These are phyloP conservation scores for Tangara arthus DNA, from an alignment of 2,797 vertebrate genomes.

Conservation along the genomic window DNA sequence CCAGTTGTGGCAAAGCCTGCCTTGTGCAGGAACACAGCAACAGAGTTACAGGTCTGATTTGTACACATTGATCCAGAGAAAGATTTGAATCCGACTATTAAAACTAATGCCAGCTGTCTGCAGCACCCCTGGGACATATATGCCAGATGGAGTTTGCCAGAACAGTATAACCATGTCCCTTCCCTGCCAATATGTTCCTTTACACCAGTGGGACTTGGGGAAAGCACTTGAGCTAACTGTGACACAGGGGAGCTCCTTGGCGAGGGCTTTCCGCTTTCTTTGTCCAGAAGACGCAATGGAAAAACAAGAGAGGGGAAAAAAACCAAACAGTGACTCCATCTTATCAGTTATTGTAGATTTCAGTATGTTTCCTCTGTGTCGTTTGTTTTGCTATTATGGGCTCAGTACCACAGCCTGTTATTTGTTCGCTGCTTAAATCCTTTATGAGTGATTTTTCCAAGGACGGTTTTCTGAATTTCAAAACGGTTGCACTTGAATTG, in stretches of 20 bases:
- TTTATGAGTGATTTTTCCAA: neutral
- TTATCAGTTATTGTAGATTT: neutral
- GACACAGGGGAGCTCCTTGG: slow-evolving; percentile 30
- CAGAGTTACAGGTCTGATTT: neutral
- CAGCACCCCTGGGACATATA: slow-evolving; percentile 19
- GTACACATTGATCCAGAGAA: slow-evolving; percentile 19
- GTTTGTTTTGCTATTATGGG: neutral
- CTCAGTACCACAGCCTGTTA: neutral
- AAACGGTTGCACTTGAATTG: neutral
- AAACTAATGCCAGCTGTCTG: slow-evolving; percentile 53
- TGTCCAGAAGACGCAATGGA: neutral
- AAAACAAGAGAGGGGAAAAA: neutral
- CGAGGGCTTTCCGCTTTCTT: neutral
- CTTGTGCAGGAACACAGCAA: neutral
- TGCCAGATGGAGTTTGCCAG: slow-evolving; percentile 56
- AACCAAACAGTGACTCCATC: neutral
- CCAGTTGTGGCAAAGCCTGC: neutral
- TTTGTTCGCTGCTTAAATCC: neutral
- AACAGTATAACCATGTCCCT: slow-evolving; percentile 7
- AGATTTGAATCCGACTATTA: slow-evolving; percentile 5
- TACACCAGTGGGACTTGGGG: slow-evolving; percentile 19
- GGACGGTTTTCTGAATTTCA: neutral
- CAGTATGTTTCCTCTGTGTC: neutral
- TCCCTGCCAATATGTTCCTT: slow-evolving; percentile 41
- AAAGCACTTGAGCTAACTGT: slow-evolving; percentile 43